Conservation (phyloP, 2,113 vertebrate species). For the Suricata suricatta region DNA sequence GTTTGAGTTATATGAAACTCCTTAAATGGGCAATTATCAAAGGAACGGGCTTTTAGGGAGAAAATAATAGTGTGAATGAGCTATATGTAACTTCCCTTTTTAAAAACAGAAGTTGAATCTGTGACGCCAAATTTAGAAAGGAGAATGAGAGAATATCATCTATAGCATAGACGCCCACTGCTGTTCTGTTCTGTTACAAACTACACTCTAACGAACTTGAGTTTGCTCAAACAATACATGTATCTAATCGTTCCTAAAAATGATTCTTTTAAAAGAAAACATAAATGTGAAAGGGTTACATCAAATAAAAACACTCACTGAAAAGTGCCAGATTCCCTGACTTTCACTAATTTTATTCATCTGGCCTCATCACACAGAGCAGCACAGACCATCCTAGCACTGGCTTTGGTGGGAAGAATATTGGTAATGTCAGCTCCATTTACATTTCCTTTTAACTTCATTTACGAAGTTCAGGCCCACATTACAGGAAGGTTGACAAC, state of each 20-base stretch:
- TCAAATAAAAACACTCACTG: conserved; percentile 37
- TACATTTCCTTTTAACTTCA: conserved; percentile 49
- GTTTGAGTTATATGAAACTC: conserved; percentile 59
- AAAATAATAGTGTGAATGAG: conserved; percentile 73
- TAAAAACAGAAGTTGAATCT: conserved; percentile 80
- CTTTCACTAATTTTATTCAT: conserved; percentile 65
- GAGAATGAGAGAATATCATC: conserved; percentile 75
- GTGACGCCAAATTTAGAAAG: conserved; percentile 82
- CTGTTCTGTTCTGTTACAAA: conserved; percentile 79
- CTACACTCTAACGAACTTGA: conserved; percentile 54
- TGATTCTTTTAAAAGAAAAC: conserved; percentile 40
- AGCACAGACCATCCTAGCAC: conserved; percentile 49
- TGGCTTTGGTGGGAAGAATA: conserved; percentile 35
- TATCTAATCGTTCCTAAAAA: conserved; percentile 34
- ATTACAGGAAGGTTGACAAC: conserved; percentile 52
- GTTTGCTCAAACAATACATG: conserved; percentile 73
- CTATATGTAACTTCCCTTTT: conserved; percentile 69
- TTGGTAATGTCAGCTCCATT: conserved; percentile 51
- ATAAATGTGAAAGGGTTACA: conserved; percentile 28
- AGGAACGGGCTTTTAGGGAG: conserved; percentile 75
- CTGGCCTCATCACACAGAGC: conserved; percentile 56
- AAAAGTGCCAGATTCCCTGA: conserved; percentile 62
- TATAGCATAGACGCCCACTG: conserved; percentile 80
- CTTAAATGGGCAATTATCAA: conserved; percentile 68
- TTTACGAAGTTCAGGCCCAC: conserved; percentile 53